Evolutionary conservation across 35 echinoderm and acorn worm species (phyloP).

Genomic region (Apostichopus japonicus): DNA sequence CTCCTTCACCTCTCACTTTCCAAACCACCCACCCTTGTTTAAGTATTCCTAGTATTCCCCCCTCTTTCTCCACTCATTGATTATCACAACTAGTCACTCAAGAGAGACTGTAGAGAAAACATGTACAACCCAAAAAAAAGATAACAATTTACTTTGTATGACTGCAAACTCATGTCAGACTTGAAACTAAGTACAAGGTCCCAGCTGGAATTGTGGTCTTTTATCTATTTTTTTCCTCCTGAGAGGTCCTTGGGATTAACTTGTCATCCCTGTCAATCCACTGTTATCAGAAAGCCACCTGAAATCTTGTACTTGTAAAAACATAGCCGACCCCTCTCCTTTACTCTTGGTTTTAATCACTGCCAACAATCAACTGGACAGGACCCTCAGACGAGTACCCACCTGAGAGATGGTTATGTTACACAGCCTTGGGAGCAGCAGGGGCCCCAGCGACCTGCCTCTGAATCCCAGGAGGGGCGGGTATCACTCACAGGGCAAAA

Average conservation of each 20-base stretch:
- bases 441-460: background rate
- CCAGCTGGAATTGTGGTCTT: background rate
- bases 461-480: conserved; percentile 7
- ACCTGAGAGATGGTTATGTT: conserved; percentile 21
- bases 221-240: background rate
- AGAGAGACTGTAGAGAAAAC: no score
- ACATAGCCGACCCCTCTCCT: background rate
- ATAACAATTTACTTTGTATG: conserved; percentile 11
- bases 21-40: no score
- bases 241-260: background rate
- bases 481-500: background rate
- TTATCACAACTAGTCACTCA: background rate
- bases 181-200: conserved; percentile 4
- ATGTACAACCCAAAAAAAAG: background rate
- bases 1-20: no score
- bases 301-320: background rate
- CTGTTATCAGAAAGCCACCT: conserved; percentile 27
- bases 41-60: no score
- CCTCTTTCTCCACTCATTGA: background rate
- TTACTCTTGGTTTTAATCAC: conserved; percentile 4
- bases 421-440: conserved; percentile 21
- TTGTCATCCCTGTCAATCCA: conserved; percentile 6
- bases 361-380: background rate
- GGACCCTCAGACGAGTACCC: conserved; percentile 29
- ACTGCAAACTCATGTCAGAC: background rate